These are phyloP conservation scores for Diorhabda elongata DNA, from an alignment of 1,140 invertebrate genomes.

Conservation along the genomic window DNA sequence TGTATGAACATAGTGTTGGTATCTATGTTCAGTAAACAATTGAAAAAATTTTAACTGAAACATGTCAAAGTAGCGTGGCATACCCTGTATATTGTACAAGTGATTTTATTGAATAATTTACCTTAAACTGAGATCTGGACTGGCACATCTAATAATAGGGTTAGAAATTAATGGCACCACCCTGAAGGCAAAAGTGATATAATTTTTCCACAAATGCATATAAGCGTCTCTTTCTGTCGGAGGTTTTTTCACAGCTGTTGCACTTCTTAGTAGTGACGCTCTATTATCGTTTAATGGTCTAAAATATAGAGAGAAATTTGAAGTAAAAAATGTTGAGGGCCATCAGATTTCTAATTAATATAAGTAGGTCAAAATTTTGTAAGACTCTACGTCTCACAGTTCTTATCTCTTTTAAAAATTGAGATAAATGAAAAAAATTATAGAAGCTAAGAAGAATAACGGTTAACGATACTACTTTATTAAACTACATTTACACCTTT, in stretches of 20 bases:
- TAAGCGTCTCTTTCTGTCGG: constrained; percentile 88
- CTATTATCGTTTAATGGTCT: constrained; percentile 96
- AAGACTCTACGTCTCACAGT: no score
- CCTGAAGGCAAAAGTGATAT: constrained; percentile 89
- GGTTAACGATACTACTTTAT: no score
- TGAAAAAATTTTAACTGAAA: no score
- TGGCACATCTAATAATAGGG: constrained; percentile 81
- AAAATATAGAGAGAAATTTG: constrained; percentile 31
- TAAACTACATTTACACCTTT: no score
- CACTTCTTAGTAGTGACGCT: constrained; percentile 81
- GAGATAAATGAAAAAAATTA: no score
- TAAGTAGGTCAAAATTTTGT: no score
- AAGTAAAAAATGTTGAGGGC: not conserved
- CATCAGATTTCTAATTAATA: no score
- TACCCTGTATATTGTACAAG: constrained; percentile 2
- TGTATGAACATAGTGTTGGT: no score
- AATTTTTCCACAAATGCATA: constrained; percentile 93
- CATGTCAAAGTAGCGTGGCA: not conserved
- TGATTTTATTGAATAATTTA: constrained; percentile 46
- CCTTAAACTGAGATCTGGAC: constrained; percentile 87
- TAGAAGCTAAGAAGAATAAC: no score
- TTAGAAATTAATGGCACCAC: constrained; percentile 84
- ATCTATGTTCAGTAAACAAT: no score
- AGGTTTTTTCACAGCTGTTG: constrained; percentile 75
- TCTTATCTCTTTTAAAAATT: no score